Base-by-base conservation (phyloP, 2,888 invertebrate species). In the Apocheima hispidaria region DNA sequence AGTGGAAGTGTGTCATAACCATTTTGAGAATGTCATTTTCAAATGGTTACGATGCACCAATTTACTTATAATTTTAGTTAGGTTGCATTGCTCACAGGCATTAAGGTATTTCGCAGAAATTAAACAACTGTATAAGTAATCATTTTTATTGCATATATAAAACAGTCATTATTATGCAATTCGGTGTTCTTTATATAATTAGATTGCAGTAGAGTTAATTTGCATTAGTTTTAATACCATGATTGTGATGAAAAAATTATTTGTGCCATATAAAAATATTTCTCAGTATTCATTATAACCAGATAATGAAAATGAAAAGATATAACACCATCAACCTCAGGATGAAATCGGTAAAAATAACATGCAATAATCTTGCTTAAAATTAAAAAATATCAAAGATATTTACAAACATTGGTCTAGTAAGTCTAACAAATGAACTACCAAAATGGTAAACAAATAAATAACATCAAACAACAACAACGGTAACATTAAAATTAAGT, bases 401-500 rank as follows among this genome's bases (percentile, higher is more conserved):
- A 90, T 89, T 80, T 89, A 90, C 88, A 90, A 82, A 88, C 78
- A 84, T 82, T 72, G 82, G 65, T 71, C 62, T 62, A 60, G 64
- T 58, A 60, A 46, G 83, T 80, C 77, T 81, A 83, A 86, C 82
- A 82, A 82, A 72, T 79, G 64, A 78, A 88, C 83, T 80, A 63
- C 58, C 65, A 51, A 63, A 63, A 81, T 78, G 84, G 86, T 88
- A 87, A 86, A 84, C 77, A 84, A 87, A 90, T 90, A 90, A 91
- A 89, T 88, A 87, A 84, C 84, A 87, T 79, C 75, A 83, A 62
- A 91, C 86, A 92, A 86, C 78, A 88, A 89, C 84, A 90, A 88
- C 79, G 87, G 90, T 91, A 92, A 91, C 90, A 83, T 85, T 86
- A 84, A 74, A 83, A 83, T 81, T 84, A 87, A 79, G 77, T 70